Evolutionary conservation across 2,113 vertebrate species (phyloP).

Genomic region (Sardina pilchardus): DNA sequence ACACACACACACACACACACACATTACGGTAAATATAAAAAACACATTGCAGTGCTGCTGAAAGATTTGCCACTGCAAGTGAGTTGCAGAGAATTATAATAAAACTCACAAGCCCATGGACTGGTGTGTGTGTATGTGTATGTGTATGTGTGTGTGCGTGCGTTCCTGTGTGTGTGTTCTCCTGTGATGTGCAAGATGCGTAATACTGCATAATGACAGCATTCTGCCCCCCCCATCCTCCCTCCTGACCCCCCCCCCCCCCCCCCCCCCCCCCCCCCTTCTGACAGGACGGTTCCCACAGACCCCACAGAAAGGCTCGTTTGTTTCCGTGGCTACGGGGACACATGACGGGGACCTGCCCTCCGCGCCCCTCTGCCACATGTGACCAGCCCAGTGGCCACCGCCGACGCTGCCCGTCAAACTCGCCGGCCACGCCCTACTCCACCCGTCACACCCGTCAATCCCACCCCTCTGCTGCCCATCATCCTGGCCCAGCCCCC

Average conservation of each 20-base stretch:
- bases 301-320: slow-evolving; percentile 66
- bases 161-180: slow-evolving; percentile 6
- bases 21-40: background rate
- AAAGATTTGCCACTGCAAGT: background rate
- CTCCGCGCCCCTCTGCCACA: slow-evolving; percentile 46
- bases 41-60: background rate
- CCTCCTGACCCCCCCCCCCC: background rate
- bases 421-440: background rate
- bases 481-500: background rate
- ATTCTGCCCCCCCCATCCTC: slow-evolving; percentile 59
- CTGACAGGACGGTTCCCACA: slow-evolving; percentile 72
- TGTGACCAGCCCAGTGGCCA: background rate
- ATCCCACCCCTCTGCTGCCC: background rate
- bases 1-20: background rate
- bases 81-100: background rate
- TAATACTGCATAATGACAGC: slow-evolving; percentile 69
- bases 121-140: background rate
- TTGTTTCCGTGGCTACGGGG: slow-evolving; percentile 63
- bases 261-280: too few species aligned
- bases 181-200: slow-evolving; percentile 39
- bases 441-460: background rate
- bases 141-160: slow-evolving; percentile 4
- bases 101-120: background rate
- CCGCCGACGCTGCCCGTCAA: slow-evolving; percentile 3
- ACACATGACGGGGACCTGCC: slow-evolving; percentile 45